Base-by-base conservation (phyloP, 2,888 invertebrate species). In the Cartodere bifasciata region DNA sequence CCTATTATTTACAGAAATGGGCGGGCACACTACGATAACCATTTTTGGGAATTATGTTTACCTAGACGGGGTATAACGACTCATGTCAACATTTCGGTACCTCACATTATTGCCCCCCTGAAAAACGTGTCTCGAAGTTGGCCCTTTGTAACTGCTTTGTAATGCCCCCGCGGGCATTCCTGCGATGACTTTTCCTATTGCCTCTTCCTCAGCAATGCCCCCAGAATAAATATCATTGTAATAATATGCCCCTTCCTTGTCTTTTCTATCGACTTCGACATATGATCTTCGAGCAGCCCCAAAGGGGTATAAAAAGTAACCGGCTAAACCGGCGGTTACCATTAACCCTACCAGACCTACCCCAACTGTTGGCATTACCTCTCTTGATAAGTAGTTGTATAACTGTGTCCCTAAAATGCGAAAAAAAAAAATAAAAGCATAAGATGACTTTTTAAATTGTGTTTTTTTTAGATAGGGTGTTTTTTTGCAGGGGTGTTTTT, bases 291-390 rank as follows among this genome's bases (percentile, higher is more conserved):
- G 61, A 1, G 75, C 70, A 4, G 72, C 69, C 2, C 75, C 65
- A 39, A 82, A 80, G 3, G 83, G 82, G 59, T 81, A 81, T 12
- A 82, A 59, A 53, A 82, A 77, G 44, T 82, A 79, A 31, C 80
- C 77, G 16, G 83, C 83, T 17, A 83, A 54, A 2, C 83, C 83
- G 2, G 78, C 76, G 21, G 78, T 68, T 36, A 82, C 70, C 36
- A 82, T 75, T 23, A 83, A 55, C 2, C 83, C 82, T 7, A 82
- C 71, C 12, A 83, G 59, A 44, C 83, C 81, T 1, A 82, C 76
- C 1, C 83, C 82, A 12, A 83, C 78, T 16, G 79, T 78, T 1
- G 83, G 82, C 76, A 83, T 81, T 1, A 83, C 76, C 62, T 83
- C 82, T 43, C 82, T 65, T 2, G 81, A 79, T 22, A 83, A 58